Base-by-base conservation (phyloP, 1,140 invertebrate species). In the Aphidius gifuensis region DNA sequence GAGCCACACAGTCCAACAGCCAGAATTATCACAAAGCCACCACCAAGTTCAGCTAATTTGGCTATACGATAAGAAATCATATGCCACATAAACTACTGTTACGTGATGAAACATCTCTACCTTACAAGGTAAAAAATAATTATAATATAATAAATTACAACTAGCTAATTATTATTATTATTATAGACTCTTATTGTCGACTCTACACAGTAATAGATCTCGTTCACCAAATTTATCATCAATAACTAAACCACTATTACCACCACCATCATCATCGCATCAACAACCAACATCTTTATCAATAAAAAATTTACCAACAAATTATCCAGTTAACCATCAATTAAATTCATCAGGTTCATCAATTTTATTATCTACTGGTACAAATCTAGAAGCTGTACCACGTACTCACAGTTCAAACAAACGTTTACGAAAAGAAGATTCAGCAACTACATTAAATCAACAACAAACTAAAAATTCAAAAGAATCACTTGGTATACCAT, bases 401-500 rank as follows among this genome's bases (percentile, higher is more conserved):
- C 82, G 82, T 72, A 86, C 84, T 58, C 84, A 85, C 80, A 84
- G 84, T 73, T 84, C 84, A 5, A 86, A 86, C 64, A 87, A 87
- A 65, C 79, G 85, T 45, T 72, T 86, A 42, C 81, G 85, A 82
- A 86, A 86, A 85, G 81, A 84, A 16, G 74, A 78, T 38, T 16
- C 1, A 16, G 16, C 16, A 16, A 48, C 16, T 16, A 16, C 16
- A 16, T 16, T 16, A 58, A 65, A 60, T 5, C 9, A 56, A 50
- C 63, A 60, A 58, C 58, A 61, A 55, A 1, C 64, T 50, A n/a
- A 43, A 49, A 23, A 16, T 51, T 16, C 5, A 50, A 32, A 42
- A 9, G 32, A 47, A 7, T 40, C 44, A 49, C 58, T 66, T 59
- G 40, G 16, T 16, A 16, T 64, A 59, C 64, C 21, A 53, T 59